Conservation (phyloP, 2,888 invertebrate species). For the Acholoe squamosa region DNA sequence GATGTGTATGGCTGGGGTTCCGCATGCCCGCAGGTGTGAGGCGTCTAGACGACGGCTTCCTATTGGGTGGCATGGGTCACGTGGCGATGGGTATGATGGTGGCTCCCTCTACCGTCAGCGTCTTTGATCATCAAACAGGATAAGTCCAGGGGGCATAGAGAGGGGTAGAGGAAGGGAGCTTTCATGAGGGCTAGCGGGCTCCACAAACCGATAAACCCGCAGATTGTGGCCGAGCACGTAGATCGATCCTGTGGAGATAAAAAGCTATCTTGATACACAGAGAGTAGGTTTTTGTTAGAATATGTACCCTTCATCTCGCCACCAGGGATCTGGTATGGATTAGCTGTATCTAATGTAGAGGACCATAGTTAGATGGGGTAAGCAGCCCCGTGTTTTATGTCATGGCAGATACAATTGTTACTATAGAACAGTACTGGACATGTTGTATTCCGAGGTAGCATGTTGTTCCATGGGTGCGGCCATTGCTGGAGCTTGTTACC, state of each 20-base stretch:
- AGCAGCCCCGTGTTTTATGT: no score
- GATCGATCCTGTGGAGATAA: neutral
- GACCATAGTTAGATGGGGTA: no score
- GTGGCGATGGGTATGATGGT: neutral
- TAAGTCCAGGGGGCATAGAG: neutral
- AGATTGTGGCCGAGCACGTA: neutral
- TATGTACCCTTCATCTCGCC: no score
- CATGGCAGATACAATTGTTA: no score
- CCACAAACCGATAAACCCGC: neutral
- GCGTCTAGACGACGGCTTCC: conserved; percentile 14
- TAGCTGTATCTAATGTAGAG: no score
- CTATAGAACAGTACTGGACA: no score
- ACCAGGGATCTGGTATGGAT: no score
- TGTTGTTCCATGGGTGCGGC: no score
- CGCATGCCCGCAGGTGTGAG: neutral
- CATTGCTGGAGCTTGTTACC: no score
- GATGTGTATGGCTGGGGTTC: neutral
- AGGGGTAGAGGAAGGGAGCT: neutral
- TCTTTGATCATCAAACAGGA: conserved; percentile 21
- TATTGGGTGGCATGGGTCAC: neutral
- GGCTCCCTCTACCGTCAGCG: neutral
- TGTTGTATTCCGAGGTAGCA: no score
- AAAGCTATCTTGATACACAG: neutral
- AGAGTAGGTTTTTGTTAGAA: no score
- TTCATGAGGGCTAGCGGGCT: neutral